Conservation (phyloP, 1,140 invertebrate species). For the Eriosoma lanigerum region DNA sequence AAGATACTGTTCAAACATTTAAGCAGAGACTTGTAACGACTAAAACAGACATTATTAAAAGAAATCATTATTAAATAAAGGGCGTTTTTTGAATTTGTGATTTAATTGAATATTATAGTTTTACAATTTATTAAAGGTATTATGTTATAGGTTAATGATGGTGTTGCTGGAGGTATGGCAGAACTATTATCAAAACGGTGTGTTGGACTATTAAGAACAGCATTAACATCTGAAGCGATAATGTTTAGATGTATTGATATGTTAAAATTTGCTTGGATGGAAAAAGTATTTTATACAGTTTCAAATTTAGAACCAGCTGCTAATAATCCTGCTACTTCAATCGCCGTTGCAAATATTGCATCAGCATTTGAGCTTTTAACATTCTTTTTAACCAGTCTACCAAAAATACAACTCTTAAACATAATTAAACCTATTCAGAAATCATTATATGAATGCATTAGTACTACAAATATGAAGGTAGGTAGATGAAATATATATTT, state of each 20-base stretch:
- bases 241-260: constrained; percentile 90
- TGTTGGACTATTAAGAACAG: constrained; percentile 81
- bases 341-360: constrained; percentile 90
- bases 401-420: constrained; percentile 79
- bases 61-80: too few species aligned
- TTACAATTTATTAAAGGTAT: too few species aligned
- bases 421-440: constrained; percentile 83
- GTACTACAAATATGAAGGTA: constrained; percentile 47
- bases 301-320: constrained; percentile 59
- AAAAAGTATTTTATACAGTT: constrained; percentile 79
- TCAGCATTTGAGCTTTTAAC: constrained; percentile 88
- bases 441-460: constrained; percentile 54
- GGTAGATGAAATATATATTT: background rate
- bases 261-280: constrained; percentile 86
- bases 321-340: constrained; percentile 55
- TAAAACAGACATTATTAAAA: too few species aligned
- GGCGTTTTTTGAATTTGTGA: too few species aligned
- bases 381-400: constrained; percentile 82
- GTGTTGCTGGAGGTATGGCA: constrained; percentile 59
- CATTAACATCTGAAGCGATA: constrained; percentile 75
- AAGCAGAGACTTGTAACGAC: too few species aligned
- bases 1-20: background rate
- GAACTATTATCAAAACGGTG: constrained; percentile 86
- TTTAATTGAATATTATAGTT: too few species aligned
- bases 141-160: constrained; percentile 62